phyloP scores from a whole-genome alignment of 2,797 vertebrate species.

The Psittacula derbiana region DNA sequence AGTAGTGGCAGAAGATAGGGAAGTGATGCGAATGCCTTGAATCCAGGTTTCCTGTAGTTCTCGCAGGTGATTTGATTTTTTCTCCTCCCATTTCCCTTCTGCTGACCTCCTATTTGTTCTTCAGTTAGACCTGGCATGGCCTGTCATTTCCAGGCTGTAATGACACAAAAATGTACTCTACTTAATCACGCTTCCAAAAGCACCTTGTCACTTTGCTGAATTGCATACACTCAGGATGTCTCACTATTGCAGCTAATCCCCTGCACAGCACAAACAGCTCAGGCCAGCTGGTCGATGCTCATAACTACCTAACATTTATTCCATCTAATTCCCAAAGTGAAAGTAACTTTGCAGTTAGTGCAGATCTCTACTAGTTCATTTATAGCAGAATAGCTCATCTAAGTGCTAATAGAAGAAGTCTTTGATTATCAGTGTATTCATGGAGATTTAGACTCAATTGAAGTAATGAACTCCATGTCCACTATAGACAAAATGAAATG shows the following conservation, averaged over 20 bases:
- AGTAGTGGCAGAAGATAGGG: not conserved
- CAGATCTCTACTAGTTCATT: not conserved
- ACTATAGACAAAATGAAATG: conserved; percentile 14
- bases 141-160: not conserved
- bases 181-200: conserved; percentile 32
- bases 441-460: not conserved
- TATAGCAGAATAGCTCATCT: conserved; percentile 33
- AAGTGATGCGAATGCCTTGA: not conserved
- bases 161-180: not conserved
- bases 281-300: conserved; percentile 31
- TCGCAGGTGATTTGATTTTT: not conserved
- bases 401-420: conserved; percentile 19
- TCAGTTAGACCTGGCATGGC: not conserved
- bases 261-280: not conserved
- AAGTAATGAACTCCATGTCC: conserved; percentile 55
- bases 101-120: not conserved
- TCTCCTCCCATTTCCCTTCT: not conserved
- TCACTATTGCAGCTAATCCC: not conserved
- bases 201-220: conserved; percentile 8
- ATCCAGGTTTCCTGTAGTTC: not conserved
- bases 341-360: conserved; percentile 13
- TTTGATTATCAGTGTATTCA: conserved; percentile 33
- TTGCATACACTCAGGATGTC: not conserved
- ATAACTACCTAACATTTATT: conserved; percentile 1
- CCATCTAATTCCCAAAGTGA: conserved; percentile 4